Evolutionary conservation across 2,797 vertebrate species (phyloP).

Genomic region (Parauchenoglanis ngamensis): DNA sequence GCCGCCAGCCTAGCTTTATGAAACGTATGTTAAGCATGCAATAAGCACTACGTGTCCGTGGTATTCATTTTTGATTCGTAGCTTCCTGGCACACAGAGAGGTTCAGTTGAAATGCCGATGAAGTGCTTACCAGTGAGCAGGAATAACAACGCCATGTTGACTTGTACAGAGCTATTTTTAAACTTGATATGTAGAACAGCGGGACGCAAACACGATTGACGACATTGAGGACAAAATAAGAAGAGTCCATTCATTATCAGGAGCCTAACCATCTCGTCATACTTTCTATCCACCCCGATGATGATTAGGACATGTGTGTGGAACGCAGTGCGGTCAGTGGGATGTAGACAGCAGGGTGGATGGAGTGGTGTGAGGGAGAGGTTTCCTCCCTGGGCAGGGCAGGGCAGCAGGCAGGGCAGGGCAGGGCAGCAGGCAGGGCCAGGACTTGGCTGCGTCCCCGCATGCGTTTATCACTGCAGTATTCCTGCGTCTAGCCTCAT

Average conservation of each 20-base stretch:
- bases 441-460: constrained; percentile 65
- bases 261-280: neutral
- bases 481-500: constrained; percentile 70
- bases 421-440: constrained; percentile 59
- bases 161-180: neutral
- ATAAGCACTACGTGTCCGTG: neutral
- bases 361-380: constrained; percentile 17
- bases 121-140: neutral
- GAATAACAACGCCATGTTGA: neutral
- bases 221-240: neutral
- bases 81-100: neutral
- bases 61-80: neutral
- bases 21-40: too few species aligned
- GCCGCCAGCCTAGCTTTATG: neutral
- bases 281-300: neutral
- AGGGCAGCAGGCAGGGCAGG: neutral
- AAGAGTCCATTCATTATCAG: neutral
- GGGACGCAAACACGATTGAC: neutral
- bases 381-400: constrained; percentile 39
- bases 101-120: neutral
- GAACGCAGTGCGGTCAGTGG: constrained; percentile 28
- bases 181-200: too few species aligned
- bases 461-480: constrained; percentile 68
- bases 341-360: constrained; percentile 49
- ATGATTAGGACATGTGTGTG: neutral